These are phyloP conservation scores for Dinomys branickii DNA, from an alignment of 2,113 vertebrate genomes.

Conservation along the genomic window DNA sequence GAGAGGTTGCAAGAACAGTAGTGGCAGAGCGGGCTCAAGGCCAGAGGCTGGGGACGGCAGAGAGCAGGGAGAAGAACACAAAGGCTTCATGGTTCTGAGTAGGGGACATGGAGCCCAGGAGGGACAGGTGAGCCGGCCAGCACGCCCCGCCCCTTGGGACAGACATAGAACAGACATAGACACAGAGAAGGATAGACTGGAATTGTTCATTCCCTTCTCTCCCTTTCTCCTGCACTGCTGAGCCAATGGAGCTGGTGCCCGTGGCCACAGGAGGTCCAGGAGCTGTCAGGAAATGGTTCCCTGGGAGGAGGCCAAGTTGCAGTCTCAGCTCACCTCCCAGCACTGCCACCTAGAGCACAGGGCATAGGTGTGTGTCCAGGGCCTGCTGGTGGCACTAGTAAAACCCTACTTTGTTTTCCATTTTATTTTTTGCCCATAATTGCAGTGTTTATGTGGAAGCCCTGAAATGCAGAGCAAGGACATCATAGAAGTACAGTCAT, in stretches of 20 bases:
- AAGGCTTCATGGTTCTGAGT: not conserved
- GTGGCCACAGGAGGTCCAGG: not conserved
- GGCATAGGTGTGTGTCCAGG: not conserved
- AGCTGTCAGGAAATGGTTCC: not conserved
- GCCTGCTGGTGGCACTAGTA: not conserved
- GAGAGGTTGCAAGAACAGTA: not conserved
- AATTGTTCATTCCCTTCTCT: not conserved
- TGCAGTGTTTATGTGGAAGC: conserved; percentile 4
- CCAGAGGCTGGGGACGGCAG: not conserved
- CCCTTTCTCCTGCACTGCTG: not conserved
- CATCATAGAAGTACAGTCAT: not conserved
- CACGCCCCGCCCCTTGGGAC: no score
- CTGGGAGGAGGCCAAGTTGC: not conserved
- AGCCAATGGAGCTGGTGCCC: not conserved
- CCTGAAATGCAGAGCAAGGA: not conserved
- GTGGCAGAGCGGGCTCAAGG: accelerated
- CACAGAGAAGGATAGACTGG: no score
- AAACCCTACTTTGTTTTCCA: not conserved
- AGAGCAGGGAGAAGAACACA: not conserved
- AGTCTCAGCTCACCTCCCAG: not conserved
- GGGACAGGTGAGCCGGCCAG: not conserved
- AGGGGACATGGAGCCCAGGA: not conserved
- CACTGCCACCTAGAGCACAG: not conserved
- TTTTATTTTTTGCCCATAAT: not conserved
- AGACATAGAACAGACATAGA: no score